Evolutionary conservation across 2,888 invertebrate species (phyloP).

Genomic region (Drosophila histrio): DNA sequence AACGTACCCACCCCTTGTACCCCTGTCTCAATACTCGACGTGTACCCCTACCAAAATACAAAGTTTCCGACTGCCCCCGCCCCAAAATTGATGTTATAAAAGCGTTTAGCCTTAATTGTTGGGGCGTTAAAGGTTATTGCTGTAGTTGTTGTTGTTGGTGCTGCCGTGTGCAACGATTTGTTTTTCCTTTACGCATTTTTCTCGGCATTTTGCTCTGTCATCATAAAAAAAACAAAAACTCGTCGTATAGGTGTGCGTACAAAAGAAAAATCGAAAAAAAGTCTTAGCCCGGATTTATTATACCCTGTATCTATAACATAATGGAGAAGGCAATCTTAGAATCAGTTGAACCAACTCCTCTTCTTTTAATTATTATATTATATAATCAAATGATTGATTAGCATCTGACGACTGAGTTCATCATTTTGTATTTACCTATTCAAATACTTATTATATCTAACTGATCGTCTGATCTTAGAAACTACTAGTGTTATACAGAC

Average conservation of each 20-base stretch:
- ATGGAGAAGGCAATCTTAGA: no score
- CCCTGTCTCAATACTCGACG: no score
- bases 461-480: no score
- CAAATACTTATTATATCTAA: no score
- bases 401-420: no score
- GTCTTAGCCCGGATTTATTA: conserved; percentile 34
- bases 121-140: conserved; percentile 68
- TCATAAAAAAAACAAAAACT: conserved; percentile 58
- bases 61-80: conserved; percentile 43
- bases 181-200: conserved; percentile 53
- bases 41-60: conserved; percentile 1
- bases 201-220: conserved; percentile 48
- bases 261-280: conserved; percentile 41
- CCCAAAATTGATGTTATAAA: conserved; percentile 66
- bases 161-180: conserved; percentile 58
- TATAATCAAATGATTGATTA: no score
- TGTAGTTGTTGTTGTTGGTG: conserved; percentile 34
- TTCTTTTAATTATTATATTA: no score
- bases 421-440: no score
- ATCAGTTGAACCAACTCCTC: no score
- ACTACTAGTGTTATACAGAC: no score
- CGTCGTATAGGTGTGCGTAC: conserved; percentile 20
- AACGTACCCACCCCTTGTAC: background rate
- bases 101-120: conserved; percentile 75
- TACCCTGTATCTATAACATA: background rate